Evolutionary conservation across 2,888 invertebrate species (phyloP).

Genomic region (Hipparchia sbordonii): DNA sequence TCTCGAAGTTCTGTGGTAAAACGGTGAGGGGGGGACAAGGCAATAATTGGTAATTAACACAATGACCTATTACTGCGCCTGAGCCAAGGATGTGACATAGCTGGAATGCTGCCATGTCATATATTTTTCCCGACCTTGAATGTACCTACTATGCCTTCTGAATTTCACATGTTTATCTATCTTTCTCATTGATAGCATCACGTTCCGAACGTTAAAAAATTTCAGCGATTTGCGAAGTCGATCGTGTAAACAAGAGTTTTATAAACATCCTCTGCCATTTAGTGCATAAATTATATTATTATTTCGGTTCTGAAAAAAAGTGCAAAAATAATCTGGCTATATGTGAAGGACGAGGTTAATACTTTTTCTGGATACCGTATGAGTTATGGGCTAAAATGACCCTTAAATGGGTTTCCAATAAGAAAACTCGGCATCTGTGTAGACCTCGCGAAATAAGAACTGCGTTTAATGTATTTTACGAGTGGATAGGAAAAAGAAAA

Average conservation of each 20-base stretch:
- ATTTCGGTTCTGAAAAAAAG: neutral
- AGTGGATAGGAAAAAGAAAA: neutral
- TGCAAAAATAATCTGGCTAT: neutral
- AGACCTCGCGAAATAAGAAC: conserved; percentile 4
- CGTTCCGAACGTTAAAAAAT: conserved; percentile 5
- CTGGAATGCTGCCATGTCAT: conserved; percentile 61
- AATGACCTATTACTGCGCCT: conserved; percentile 27
- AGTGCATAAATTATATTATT: conserved; percentile 11
- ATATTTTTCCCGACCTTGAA: conserved; percentile 51
- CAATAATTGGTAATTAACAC: conserved; percentile 10
- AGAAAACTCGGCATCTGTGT: neutral
- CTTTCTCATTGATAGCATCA: conserved; percentile 10
- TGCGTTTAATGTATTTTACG: neutral
- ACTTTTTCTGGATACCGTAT: neutral
- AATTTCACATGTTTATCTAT: conserved; percentile 27
- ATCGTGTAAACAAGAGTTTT: conserved; percentile 12
- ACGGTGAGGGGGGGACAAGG: too few relatives aligned
- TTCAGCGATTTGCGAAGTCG: conserved; percentile 5
- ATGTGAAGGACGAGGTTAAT: neutral
- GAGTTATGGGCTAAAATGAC: neutral
- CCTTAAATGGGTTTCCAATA: conserved; percentile 10
- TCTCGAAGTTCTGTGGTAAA: too few relatives aligned
- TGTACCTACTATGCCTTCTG: conserved; percentile 37
- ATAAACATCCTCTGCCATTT: conserved; percentile 21
- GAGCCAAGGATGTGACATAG: conserved; percentile 48